Evolutionary conservation across 1,140 invertebrate genomes (phyloP), one percentile per base, ranked within the genome.

Genomic region (Archegozetes longisetosus): DNA sequence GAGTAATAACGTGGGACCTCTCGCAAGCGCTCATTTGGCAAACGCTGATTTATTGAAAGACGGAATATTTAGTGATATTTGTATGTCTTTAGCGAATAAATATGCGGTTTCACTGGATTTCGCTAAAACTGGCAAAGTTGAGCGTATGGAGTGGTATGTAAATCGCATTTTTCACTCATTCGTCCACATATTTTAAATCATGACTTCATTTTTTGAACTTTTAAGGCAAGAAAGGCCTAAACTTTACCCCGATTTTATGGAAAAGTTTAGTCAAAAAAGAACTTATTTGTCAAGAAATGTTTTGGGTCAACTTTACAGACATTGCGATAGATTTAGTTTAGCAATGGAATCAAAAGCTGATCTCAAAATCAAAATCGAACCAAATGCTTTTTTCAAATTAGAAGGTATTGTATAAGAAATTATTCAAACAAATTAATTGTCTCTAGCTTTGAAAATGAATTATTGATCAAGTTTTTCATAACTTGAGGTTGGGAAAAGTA

Each of bases 61-160:
- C 22, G 67, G 67, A 13, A 59, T 68, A 24, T 61, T 58, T 47
- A 60, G 56, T 25, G 58, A 64, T 17, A 53, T 47, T 14, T 69
- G 67, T 28, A 50, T 64, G 12, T 50, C 55, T 13, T 48, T 71
- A 1, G 70, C 69, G 12, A 47, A 54, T 24, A 68, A 66, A 49
- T 68, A 68, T 53, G 62, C 67, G 0, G 62, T 69, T 3, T 64
- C 68, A 23, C 61, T 72, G 1, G 70, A 72, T 62, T 72, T 72
- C 62, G 66, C 68, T 3, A 72, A 72, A 49, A 68, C 62, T 23
- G 70, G 70, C 17, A 59, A 63, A 23, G 53, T 51, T 13, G 64
- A 62, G 0, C 53, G 61, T 4, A 50, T 53, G 14, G 56, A 3
- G 13, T 27, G 12, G 20, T 47, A 20, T 6, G 17, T 40, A 40